A percentile compares a stretch with the other conserved stretches of the same genome.
phyloP scores from a whole-genome alignment of 2,797 vertebrate genomes.

The Aplochiton taeniatus region DNA sequence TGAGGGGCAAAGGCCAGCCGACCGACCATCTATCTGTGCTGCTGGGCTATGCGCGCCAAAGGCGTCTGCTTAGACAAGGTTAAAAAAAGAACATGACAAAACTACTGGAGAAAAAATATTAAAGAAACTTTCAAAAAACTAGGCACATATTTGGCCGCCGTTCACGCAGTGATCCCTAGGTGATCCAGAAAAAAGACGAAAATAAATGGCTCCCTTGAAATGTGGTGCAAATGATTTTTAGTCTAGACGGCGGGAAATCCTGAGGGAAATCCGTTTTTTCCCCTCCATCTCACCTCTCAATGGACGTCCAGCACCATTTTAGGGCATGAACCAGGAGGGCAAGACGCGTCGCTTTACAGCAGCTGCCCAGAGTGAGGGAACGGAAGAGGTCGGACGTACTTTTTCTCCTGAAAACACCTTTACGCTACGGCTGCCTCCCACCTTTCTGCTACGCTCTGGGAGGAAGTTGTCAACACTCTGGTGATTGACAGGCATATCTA shows the following conservation, averaged over 20 bases:
- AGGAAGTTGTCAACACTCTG: no score
- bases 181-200: slow-evolving; percentile 34
- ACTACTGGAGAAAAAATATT: no score
- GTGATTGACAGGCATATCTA: no score
- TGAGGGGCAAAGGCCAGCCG: slow-evolving; percentile 30
- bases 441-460: background rate
- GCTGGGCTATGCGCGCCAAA: slow-evolving; percentile 29
- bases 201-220: slow-evolving; percentile 43
- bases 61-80: background rate
- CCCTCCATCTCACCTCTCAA: slow-evolving; percentile 14
- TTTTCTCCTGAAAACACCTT: slow-evolving; percentile 13
- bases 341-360: slow-evolving; percentile 11
- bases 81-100: no score
- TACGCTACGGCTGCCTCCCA: no score
- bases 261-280: slow-evolving; percentile 6
- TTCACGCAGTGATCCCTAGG: slow-evolving; percentile 28
- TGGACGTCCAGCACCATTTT: slow-evolving; percentile 27
- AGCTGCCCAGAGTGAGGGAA: slow-evolving; percentile 4
- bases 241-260: slow-evolving; percentile 41
- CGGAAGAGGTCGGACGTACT: slow-evolving; percentile 4
- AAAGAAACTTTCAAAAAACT: no score
- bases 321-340: slow-evolving; percentile 21
- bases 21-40: slow-evolving; percentile 26
- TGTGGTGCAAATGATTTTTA: slow-evolving; percentile 38
- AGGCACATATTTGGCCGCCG: slow-evolving; percentile 48